A percentile compares a stretch with the other conserved stretches of the same genome.
phyloP scores from a whole-genome alignment of 2,888 invertebrate genomes.

The Eupithecia insigniata region DNA sequence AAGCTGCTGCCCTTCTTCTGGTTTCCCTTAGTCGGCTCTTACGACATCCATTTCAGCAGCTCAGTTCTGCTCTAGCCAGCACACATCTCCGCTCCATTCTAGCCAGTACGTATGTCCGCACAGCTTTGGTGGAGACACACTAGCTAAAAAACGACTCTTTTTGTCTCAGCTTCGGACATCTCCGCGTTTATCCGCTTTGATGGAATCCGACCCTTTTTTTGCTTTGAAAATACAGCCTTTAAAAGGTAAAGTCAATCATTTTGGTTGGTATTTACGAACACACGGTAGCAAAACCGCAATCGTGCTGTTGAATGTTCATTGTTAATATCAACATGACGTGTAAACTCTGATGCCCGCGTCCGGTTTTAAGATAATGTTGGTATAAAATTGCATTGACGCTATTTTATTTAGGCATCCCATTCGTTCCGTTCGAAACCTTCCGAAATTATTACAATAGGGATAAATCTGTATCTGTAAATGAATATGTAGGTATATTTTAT shows the following conservation, averaged over 20 bases:
- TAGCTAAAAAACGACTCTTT: too few relatives aligned
- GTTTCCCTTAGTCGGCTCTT: too few relatives aligned
- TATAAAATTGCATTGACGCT: background rate
- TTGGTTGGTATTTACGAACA: background rate
- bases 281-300: background rate
- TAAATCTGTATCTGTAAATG: too few relatives aligned
- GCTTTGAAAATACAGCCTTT: background rate
- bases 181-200: too few relatives aligned
- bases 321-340: background rate
- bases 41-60: too few relatives aligned
- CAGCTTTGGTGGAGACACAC: too few relatives aligned
- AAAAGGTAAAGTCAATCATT: background rate
- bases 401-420: background rate
- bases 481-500: background rate
- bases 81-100: too few relatives aligned
- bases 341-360: background rate
- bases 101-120: too few relatives aligned
- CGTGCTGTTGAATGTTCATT: background rate
- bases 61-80: too few relatives aligned
- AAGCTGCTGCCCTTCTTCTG: too few relatives aligned
- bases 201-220: too few relatives aligned
- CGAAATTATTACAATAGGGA: background rate
- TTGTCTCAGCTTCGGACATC: too few relatives aligned
- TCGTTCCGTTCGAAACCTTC: background rate
- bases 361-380: background rate